Evolutionary conservation across 2,797 vertebrate genomes (phyloP).

Genomic region (Rallus crepitans): DNA sequence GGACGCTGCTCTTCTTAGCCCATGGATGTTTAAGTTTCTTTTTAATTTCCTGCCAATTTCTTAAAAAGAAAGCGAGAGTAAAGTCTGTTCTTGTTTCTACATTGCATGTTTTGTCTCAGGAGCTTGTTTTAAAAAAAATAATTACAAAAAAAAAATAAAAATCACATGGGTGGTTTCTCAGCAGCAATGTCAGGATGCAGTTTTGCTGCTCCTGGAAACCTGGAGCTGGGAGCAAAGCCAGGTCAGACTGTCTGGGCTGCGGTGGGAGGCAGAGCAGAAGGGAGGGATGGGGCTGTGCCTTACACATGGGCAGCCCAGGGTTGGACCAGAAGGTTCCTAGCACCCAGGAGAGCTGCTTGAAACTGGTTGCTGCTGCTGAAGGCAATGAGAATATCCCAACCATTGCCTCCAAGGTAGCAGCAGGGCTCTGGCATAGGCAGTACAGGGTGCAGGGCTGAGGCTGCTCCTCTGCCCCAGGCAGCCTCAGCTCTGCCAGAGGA

Average conservation of each 20-base stretch:
- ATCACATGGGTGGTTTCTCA: not conserved
- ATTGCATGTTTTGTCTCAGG: not conserved
- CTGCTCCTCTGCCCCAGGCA: not conserved
- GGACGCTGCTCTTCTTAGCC: not conserved
- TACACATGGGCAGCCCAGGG: not conserved
- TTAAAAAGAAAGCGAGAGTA: slow-evolving; percentile 2
- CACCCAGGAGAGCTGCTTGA: not conserved
- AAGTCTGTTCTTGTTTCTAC: not conserved
- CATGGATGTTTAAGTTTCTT: slow-evolving; percentile 27
- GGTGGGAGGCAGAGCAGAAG: not conserved
- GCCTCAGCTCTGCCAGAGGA: not conserved
- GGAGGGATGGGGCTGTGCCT: not conserved
- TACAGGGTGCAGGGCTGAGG: not conserved
- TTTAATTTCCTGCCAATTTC: slow-evolving; percentile 62
- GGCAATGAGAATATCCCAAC: not conserved
- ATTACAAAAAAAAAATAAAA: not conserved
- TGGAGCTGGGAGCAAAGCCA: not conserved
- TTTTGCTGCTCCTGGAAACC: not conserved
- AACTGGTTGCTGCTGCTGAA: not conserved
- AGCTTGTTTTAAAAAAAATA: not conserved
- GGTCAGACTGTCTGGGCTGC: rapidly evolving
- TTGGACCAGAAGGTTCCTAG: not conserved
- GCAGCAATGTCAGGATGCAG: not conserved
- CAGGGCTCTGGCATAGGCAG: not conserved
- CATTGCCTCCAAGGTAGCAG: rapidly evolving